Evolutionary conservation across 2,113 vertebrate genomes (phyloP), one percentile per base, ranked within the genome.

Genomic region (Heterocephalus glaber): DNA sequence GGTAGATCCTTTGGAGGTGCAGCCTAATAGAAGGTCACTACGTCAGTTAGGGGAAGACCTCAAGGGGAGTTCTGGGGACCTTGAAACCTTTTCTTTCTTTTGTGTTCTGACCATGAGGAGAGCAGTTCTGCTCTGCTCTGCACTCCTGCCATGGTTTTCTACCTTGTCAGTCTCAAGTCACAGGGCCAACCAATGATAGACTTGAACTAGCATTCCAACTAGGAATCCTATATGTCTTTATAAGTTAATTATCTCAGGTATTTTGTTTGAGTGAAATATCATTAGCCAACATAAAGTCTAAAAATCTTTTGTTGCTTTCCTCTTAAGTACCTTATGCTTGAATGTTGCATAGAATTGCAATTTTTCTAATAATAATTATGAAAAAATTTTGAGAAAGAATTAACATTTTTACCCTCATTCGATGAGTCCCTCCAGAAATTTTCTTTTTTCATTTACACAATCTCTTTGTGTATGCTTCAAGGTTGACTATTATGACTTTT

Each of bases 381-480:
- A 68, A 89, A 89, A 56, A 22, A 2, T 38, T 77, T 95, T 58
- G 47, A 93, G 60, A 82, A 94, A 72, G 19, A 60, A 92, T 93
- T 91, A 91, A 89, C 49, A 70, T 93, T 33, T 86, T 74, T 90
- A 84, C 7, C 24, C 24, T 94, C 54, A 56, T 94, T 94, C 88
- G n/a, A 58, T 79, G 41, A 95, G 16, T 74, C 7, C 44, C 66
- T 95, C 89, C 20, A 60, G 33, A 33, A 81, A 90, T 88, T 93
- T 94, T 81, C 44, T 87, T 92, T 92, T 90, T 33, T 86, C 20
- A 68, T 24, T 92, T 96, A 85, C 54, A 88, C 83, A 87, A 93
- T 74, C 12, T 74, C 54, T 89, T 81, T 95, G 60, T 84, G 1
- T 95, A 80, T 70, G 89, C 44, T 58, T 96, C 95, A 88, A 77